A percentile compares a stretch with the other conserved stretches of the same genome.
Conservation (phyloP, 2,113 vertebrate genomes). For the Cervus canadensis region DNA sequence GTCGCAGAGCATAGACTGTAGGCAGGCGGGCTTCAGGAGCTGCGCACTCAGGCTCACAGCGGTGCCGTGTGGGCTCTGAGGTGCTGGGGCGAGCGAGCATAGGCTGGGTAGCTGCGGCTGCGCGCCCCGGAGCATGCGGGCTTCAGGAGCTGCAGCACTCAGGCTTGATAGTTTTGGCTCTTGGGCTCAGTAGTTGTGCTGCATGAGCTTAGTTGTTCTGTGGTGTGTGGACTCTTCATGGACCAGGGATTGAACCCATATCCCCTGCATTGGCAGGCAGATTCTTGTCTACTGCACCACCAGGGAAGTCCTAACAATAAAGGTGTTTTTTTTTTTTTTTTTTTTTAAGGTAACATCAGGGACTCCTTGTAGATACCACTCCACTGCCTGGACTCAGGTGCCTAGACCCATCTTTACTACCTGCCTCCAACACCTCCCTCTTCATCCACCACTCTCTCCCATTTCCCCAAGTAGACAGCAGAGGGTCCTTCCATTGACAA, state of each 20-base stretch:
- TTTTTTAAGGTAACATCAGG: background rate
- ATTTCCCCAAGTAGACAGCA: conserved; percentile 38
- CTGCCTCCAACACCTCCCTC: background rate
- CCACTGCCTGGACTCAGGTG: background rate
- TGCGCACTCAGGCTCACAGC: background rate
- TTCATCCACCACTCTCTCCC: background rate
- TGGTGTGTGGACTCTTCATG: background rate
- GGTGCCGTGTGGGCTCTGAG: accelerated
- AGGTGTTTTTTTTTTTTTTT: background rate
- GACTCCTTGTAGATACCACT: background rate
- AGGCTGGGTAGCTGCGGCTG: accelerated
- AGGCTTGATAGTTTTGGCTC: background rate
- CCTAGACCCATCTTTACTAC: background rate
- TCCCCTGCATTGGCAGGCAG: background rate
- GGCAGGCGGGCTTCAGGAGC: background rate
- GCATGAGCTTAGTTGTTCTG: background rate
- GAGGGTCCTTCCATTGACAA: background rate
- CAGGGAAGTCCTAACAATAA: background rate
- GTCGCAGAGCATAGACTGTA: background rate
- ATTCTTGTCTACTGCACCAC: background rate
- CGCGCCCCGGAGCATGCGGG: accelerated
- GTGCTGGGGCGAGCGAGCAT: background rate
- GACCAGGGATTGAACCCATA: background rate
- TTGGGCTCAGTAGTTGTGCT: background rate
- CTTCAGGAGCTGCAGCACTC: background rate